Percentiles rank a stretch among this genome's conserved stretches.
These are phyloP conservation scores for Etheostoma cragini DNA, from an alignment of 2,113 vertebrate species.

Conservation along the genomic window DNA sequence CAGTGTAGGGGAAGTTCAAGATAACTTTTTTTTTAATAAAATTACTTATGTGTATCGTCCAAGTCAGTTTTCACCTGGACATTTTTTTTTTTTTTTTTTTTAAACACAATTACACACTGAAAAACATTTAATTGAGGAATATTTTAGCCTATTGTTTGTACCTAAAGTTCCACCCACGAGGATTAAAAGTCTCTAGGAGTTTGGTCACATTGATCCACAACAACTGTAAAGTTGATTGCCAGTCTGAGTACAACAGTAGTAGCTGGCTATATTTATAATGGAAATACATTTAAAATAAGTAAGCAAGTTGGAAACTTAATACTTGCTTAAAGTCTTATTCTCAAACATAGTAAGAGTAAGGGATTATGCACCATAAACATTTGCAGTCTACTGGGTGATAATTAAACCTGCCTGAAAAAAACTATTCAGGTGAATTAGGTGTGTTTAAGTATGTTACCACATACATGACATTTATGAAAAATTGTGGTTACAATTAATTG, in stretches of 20 bases:
- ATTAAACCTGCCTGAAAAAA: slow-evolving; percentile 7
- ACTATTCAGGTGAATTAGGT: neutral
- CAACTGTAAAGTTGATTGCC: slow-evolving; percentile 19
- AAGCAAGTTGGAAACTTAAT: neutral
- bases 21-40: too few relatives aligned
- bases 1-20: neutral
- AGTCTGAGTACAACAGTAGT: slow-evolving; percentile 2
- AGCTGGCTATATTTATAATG: slow-evolving; percentile 14
- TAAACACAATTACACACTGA: too few relatives aligned
- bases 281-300: slow-evolving; percentile 7
- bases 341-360: neutral
- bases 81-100: too few relatives aligned
- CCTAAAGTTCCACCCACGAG: neutral
- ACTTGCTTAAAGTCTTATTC: neutral
- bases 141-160: slow-evolving; percentile 6
- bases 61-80: too few relatives aligned
- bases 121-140: neutral
- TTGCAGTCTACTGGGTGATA: neutral
- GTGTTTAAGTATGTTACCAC: neutral
- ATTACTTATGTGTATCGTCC: too few relatives aligned
- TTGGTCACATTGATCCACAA: slow-evolving; percentile 1
- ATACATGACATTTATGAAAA: neutral
- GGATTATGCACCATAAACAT: slow-evolving; percentile 4
- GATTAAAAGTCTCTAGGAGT: neutral
- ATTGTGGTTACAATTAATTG: neutral